A percentile compares a stretch with the other conserved stretches of the same genome.
Evolutionary conservation across 2,797 vertebrate genomes (phyloP).

Genomic region (Tenualosa ilisha): DNA sequence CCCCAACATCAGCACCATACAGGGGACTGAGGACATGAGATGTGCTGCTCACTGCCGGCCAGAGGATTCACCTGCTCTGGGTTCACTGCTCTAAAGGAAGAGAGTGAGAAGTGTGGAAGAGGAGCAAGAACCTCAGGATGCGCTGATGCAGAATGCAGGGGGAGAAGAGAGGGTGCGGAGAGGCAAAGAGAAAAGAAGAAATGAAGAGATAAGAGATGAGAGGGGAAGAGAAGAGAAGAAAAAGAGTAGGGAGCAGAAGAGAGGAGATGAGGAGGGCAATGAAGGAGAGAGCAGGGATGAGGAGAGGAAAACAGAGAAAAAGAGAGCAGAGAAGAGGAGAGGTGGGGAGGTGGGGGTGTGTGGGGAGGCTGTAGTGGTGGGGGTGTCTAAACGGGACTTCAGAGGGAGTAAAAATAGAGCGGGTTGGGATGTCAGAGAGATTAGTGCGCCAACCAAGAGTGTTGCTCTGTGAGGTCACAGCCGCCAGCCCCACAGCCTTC

Average conservation of each 20-base stretch:
- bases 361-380: neutral
- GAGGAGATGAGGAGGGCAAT: neutral
- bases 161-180: neutral
- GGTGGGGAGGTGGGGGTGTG: neutral
- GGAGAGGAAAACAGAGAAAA: neutral
- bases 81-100: too few species aligned
- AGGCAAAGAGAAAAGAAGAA: neutral
- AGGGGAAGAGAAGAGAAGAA: neutral
- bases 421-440: conserved; percentile 60
- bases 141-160: neutral
- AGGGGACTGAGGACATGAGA: neutral
- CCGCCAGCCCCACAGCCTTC: conserved; percentile 39
- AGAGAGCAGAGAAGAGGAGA: neutral
- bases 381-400: conserved; percentile 41
- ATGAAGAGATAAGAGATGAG: neutral
- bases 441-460: conserved; percentile 58
- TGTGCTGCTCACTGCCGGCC: too few species aligned
- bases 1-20: neutral
- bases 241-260: neutral
- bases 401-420: conserved; percentile 63
- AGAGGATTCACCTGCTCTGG: neutral
- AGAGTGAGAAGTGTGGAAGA: neutral
- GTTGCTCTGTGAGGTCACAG: conserved; percentile 60
- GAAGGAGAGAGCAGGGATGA: neutral
- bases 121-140: neutral